Conservation (phyloP, 2,888 invertebrate species). For the Cephalotes varians region DNA sequence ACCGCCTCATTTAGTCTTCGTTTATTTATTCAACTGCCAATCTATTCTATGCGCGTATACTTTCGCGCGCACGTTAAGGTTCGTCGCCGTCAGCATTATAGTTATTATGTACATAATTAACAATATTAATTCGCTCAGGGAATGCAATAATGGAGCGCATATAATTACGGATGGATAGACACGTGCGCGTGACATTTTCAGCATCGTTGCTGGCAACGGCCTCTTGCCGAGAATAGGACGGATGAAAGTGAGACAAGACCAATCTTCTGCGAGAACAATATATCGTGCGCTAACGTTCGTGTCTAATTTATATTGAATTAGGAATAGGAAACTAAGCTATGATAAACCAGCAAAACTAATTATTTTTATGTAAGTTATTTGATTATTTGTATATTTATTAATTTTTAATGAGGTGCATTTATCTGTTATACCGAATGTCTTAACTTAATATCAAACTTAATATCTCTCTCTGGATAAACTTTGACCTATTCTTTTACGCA, state of each 20-base stretch:
- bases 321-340: background rate
- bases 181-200: constrained; percentile 22
- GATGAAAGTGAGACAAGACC: constrained; percentile 15
- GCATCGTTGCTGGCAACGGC: constrained; percentile 20
- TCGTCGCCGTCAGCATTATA: background rate
- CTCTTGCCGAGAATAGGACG: constrained; percentile 19
- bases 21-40: background rate
- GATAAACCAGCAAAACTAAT: too few species aligned
- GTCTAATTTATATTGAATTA: background rate
- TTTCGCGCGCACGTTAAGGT: background rate
- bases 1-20: background rate
- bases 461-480: too few species aligned
- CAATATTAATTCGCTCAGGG: constrained; percentile 12
- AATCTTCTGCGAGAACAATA: constrained; percentile 6
- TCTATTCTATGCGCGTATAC: background rate
- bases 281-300: background rate
- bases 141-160: constrained; percentile 6
- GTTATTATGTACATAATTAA: background rate
- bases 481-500: too few species aligned
- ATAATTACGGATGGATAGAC: constrained; percentile 32
- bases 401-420: too few species aligned
- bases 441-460: too few species aligned
- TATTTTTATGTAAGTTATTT: too few species aligned
- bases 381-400: too few species aligned
- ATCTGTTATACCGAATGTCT: too few species aligned